Percentiles rank a stretch among this genome's conserved stretches.
These are phyloP conservation scores for Zapornia atra DNA, from an alignment of 2,113 vertebrate species.

Conservation along the genomic window DNA sequence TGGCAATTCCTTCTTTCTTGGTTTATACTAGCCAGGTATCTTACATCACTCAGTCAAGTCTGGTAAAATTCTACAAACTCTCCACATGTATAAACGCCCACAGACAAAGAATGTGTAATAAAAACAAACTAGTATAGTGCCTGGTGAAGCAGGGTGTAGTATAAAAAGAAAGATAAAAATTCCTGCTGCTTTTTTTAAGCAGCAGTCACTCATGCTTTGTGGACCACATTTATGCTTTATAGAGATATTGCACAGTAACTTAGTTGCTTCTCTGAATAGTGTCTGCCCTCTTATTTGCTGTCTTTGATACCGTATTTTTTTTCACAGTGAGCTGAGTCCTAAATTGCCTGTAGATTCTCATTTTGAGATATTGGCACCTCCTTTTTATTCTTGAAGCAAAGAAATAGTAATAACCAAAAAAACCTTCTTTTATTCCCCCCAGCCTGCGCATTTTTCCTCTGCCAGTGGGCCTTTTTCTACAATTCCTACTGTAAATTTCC, in stretches of 20 bases:
- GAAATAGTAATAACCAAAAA: neutral
- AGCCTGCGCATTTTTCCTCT: neutral
- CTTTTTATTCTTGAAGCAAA: neutral
- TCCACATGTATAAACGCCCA: neutral
- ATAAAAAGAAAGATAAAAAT: neutral
- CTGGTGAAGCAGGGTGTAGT: neutral
- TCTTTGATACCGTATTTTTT: fast-evolving
- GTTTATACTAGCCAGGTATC: neutral
- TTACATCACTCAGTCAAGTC: neutral
- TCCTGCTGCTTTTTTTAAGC: neutral
- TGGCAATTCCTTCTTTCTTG: neutral
- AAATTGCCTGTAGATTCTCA: neutral
- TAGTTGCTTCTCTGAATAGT: neutral
- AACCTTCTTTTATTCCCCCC: neutral
- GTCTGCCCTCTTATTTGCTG: neutral
- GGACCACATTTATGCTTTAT: neutral
- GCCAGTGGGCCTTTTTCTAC: neutral
- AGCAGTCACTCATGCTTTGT: neutral
- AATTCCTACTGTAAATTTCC: neutral
- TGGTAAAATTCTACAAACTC: neutral
- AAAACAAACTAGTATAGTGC: neutral
- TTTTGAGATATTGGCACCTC: neutral
- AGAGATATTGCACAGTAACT: neutral
- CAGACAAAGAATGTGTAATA: neutral
- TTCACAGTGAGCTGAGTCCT: neutral